Base-by-base conservation (phyloP, 2,888 invertebrate species). In the Tuta absoluta region DNA sequence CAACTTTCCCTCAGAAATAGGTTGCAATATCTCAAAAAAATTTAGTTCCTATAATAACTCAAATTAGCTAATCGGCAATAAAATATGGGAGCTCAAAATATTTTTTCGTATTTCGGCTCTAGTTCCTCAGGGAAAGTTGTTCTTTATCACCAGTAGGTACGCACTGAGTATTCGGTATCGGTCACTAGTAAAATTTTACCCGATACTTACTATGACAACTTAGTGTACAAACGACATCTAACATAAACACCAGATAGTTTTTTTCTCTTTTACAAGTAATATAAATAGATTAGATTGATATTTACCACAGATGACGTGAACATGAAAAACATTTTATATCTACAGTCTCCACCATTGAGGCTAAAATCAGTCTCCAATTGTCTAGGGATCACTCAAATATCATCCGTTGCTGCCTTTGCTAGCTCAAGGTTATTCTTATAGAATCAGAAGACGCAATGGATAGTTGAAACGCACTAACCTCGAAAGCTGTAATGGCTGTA, bases 301-400 rank as follows among this genome's bases (percentile, higher is more conserved):
- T 84, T 85, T 81, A 85, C 85, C 82, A 80, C 79, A 79, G 79
- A 85, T 81, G 79, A 53, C 51, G 24, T 81, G 76, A 82, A 87
- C 87, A 88, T 77, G 80, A 80, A 86, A 89, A 86, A 76, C 77
- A 79, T 87, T 86, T 88, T 79, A 84, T 28, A 10, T 51, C 21
- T 19, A 21, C 51, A 79, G 76, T 74, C 72, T 74, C 74, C 67
- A 72, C 75, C 72, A 73, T 73, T 24, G n/a, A n/a, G n/a, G n/a
- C 14, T 24, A 56, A 56, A 23, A 56, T 24, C 17, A 17, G 14
- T 14, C 14, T 14, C 0, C 33, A 33, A n/a, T 17, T 17, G 10
- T 24, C 17, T 24, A 33, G n/a, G 28, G n/a, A 4, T 1, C 24
- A 53, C n/a, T 28, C 1, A 33, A 17, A 8, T 1, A 33, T 33